Evolutionary conservation across 92 coral and sea anemone species (phyloP), one percentile per base, ranked within the genome.

Genomic region (Palythoa grandiflora): DNA sequence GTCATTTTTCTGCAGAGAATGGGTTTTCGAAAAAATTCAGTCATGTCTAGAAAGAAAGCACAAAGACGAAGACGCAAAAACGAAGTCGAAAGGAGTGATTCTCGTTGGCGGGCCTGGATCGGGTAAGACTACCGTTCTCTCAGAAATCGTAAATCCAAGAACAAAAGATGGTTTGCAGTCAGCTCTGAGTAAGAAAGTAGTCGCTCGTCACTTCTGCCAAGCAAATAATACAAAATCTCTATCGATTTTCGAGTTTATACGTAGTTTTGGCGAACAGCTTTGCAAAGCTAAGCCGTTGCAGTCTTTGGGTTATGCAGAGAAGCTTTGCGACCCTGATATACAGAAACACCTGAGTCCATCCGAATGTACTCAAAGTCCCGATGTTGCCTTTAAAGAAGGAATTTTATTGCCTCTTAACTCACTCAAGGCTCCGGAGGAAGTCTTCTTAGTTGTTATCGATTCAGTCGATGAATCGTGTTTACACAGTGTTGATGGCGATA

Each of bases 31-130:
- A 87, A 97, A 94, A 90, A 91, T 97, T 14, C 90, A 79, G 14
- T 89, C 96, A 53, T 95, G 96, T 50, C 90, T 97, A 53, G 95
- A 97, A 55, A 84, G 94, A 84, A 79, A 95, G 71, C 92, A 90
- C 87, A 89, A 91, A 57, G 92, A 90, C 50, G 96, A 97, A 28
- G 98, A 94, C 70, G 74, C 89, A 10, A 97, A 95, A 84, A 94
- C 94, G 44, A 97, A 92, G 88, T 44, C 50, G 50, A 44, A 44
- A 44, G 99, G 99, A 55, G 96, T 93, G 63, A 93, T 96, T 77
- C 87, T 97, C 40, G 91, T 97, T 63, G 99, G 99, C 21, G 97
- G 98, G 38, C 97, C 99, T 5, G 99, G 99, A 38, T 89, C 99
- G 59, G 99, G 99, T 38, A 97, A 97, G 89, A 97, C 98, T 38